Evolutionary conservation across 2,888 invertebrate genomes (phyloP).

Genomic region (Uropetala carovei): DNA sequence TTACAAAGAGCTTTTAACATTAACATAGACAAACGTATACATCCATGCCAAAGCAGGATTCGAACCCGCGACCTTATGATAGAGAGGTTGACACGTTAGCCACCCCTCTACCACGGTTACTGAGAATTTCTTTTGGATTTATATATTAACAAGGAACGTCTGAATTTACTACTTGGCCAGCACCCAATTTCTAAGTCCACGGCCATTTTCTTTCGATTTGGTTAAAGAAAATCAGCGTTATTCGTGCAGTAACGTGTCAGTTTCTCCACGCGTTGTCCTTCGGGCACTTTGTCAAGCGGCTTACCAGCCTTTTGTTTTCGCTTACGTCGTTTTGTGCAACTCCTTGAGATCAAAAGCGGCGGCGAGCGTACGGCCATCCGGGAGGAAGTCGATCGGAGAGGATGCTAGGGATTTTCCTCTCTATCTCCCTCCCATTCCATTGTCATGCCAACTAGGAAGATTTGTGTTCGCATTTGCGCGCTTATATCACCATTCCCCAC

Average conservation of each 20-base stretch:
- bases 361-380: background rate
- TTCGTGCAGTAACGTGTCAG: background rate
- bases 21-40: too few species aligned
- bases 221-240: background rate
- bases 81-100: too few species aligned
- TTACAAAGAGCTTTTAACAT: too few species aligned
- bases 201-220: too few species aligned
- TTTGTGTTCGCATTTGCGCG: background rate
- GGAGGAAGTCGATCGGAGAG: background rate
- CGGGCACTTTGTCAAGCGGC: slow-evolving; percentile 24
- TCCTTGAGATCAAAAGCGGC: background rate
- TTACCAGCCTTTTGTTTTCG: background rate
- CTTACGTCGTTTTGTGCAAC: background rate
- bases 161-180: too few species aligned
- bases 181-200: too few species aligned
- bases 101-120: too few species aligned
- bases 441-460: background rate
- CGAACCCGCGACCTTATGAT: too few species aligned
- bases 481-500: background rate
- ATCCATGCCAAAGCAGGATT: too few species aligned
- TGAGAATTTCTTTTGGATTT: too few species aligned
- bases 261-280: background rate
- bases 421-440: background rate
- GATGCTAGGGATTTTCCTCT: background rate
- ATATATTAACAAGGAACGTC: too few species aligned